Conservation (phyloP, 2,113 vertebrate genomes). For the Halcyon malimbica region DNA sequence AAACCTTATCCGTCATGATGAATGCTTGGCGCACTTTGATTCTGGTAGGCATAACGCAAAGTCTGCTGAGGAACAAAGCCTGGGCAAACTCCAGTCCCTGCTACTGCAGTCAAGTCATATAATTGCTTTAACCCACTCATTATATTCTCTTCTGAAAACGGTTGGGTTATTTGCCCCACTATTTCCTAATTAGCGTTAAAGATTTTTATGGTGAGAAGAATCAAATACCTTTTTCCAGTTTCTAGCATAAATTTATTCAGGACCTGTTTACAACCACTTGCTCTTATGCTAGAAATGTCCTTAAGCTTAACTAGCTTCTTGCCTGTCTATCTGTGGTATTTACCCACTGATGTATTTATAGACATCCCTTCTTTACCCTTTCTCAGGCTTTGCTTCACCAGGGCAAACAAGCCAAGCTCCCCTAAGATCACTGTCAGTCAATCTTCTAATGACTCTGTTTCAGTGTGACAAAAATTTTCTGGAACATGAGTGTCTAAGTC, state of each 20-base stretch:
- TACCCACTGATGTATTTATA: slow-evolving; percentile 23
- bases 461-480: not conserved
- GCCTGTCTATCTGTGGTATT: slow-evolving; percentile 24
- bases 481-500: not conserved
- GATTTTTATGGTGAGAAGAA: not conserved
- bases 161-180: not conserved
- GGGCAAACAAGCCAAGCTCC: not conserved
- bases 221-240: not conserved
- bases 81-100: not conserved
- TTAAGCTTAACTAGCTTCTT: not conserved
- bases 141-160: not conserved
- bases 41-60: not conserved
- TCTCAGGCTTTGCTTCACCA: slow-evolving; percentile 30
- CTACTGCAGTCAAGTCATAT: not conserved
- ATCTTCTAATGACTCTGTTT: slow-evolving; percentile 6
- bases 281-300: not conserved
- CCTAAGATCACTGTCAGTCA: not conserved
- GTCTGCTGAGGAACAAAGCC: not conserved
- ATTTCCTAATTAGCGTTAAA: not conserved
- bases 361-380: not conserved
- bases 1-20: slow-evolving; percentile 28
- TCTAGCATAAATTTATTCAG: not conserved
- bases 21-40: slow-evolving; percentile 40
- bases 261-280: not conserved
- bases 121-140: not conserved